Evolutionary conservation across 2,888 invertebrate species (phyloP).

Genomic region (Anodontia alba): DNA sequence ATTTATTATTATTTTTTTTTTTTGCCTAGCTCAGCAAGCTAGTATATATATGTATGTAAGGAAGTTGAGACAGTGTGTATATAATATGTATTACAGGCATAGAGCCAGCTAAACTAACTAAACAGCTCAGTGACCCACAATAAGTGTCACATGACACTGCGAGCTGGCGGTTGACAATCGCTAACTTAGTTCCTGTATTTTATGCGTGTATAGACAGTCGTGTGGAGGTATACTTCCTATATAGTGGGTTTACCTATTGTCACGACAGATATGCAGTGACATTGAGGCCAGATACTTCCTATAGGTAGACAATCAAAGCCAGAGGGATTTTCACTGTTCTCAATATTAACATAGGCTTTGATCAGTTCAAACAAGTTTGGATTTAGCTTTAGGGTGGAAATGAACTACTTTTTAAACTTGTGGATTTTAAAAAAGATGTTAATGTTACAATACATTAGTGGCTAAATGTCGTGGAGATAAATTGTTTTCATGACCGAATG

Average conservation of each 20-base stretch:
- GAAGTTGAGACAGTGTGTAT: neutral
- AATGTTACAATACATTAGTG: no score
- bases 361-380: no score
- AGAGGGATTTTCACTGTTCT: neutral
- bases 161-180: conserved; percentile 21
- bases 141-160: conserved; percentile 25
- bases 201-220: conserved; percentile 14
- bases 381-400: no score
- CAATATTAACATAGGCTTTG: no score
- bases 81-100: neutral
- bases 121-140: conserved; percentile 17
- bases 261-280: neutral
- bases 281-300: conserved; percentile 11
- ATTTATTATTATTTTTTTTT: no score
- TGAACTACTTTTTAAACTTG: no score
- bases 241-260: neutral
- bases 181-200: conserved; percentile 31
- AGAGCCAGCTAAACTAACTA: neutral
- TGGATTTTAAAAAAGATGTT: no score
- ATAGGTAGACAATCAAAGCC: conserved; percentile 1
- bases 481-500: no score
- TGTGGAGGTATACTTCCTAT: conserved; percentile 11
- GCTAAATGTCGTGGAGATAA: no score
- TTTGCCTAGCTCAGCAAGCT: no score
- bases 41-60: no score